These are phyloP conservation scores for Protobothrops mucrosquamatus DNA, from an alignment of 2,113 vertebrate species.

Conservation along the genomic window DNA sequence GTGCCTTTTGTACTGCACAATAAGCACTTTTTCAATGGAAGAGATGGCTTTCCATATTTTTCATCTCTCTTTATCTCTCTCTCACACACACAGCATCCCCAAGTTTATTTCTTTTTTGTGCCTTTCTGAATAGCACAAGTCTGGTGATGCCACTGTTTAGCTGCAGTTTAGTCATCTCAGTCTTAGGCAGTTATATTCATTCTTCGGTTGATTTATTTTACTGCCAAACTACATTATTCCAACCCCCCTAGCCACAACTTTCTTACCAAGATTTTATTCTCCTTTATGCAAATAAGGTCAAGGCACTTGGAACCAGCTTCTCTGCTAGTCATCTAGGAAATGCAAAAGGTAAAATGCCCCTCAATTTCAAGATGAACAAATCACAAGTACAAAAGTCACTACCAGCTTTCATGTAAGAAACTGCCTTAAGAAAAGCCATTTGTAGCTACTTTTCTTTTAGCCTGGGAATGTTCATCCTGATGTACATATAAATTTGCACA, in stretches of 20 bases:
- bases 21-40: conserved; percentile 21
- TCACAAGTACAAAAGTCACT: not conserved
- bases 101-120: conserved; percentile 3
- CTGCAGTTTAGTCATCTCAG: not conserved
- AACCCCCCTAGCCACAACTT: not conserved
- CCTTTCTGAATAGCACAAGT: conserved; percentile 20
- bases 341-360: not conserved
- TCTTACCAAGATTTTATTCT: conserved; percentile 21
- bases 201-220: conserved; percentile 19
- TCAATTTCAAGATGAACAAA: not conserved
- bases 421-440: not conserved
- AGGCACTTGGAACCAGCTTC: not conserved
- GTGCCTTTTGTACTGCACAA: not conserved
- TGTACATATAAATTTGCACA: not conserved
- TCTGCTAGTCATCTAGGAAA: not conserved
- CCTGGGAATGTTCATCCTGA: not conserved
- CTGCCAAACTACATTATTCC: conserved; percentile 22
- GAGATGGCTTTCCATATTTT: conserved; percentile 35
- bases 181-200: conserved; percentile 7
- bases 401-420: not conserved
- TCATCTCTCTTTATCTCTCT: conserved; percentile 2
- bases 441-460: not conserved
- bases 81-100: not conserved
- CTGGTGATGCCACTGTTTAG: not conserved
- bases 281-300: conserved; percentile 12